A percentile compares a stretch with the other conserved stretches of the same genome.
Conservation (phyloP, 2,113 vertebrate species). For the Engraulis encrasicolus region DNA sequence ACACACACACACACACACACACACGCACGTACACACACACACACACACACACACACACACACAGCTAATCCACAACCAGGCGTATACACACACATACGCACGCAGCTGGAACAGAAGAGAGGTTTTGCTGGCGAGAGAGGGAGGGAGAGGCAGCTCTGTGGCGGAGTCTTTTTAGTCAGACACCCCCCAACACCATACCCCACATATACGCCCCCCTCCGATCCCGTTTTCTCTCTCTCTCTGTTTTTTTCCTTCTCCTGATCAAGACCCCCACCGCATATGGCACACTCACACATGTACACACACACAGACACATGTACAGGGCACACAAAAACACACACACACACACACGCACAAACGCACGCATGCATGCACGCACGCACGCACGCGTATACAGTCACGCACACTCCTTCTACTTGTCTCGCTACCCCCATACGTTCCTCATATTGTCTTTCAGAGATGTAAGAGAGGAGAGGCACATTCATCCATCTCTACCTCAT, state of each 20-base stretch:
- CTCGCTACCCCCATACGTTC: constrained; percentile 29
- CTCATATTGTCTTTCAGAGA: not conserved
- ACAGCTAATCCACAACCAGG: constrained; percentile 37
- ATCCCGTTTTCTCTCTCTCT: constrained; percentile 44
- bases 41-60: constrained; percentile 33
- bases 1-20: constrained; percentile 37
- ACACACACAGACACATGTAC: too few relatives aligned
- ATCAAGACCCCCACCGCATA: not conserved
- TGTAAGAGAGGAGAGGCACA: constrained; percentile 59
- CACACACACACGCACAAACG: too few relatives aligned
- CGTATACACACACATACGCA: not conserved
- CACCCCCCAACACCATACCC: constrained; percentile 34
- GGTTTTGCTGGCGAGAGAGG: not conserved
- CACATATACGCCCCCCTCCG: constrained; percentile 45
- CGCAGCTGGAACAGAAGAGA: constrained; percentile 8
- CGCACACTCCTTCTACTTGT: too few relatives aligned
- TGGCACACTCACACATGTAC: too few relatives aligned
- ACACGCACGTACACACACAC: constrained; percentile 23
- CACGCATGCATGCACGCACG: too few relatives aligned
- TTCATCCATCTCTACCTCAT: constrained; percentile 74
- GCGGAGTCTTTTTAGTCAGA: constrained; percentile 4
- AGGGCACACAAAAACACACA: not conserved
- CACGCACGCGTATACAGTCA: not conserved
- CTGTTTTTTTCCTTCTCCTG: constrained; percentile 12
- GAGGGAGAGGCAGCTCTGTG: constrained; percentile 15